Evolutionary conservation across 2,797 vertebrate species (phyloP).

Genomic region (Chlorospingus semifuscus): DNA sequence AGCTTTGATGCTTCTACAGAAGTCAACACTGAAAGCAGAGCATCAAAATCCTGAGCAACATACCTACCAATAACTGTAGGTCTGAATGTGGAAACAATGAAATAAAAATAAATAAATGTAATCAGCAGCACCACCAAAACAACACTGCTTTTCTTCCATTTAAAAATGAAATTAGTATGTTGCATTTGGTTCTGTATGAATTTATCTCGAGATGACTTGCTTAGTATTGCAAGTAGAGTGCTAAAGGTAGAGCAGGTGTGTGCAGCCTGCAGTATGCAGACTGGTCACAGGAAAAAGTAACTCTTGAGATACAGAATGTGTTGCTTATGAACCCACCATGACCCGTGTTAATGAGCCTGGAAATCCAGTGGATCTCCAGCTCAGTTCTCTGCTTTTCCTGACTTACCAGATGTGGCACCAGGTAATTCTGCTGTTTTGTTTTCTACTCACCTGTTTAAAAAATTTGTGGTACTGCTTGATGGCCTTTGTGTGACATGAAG

Average conservation of each 20-base stretch:
- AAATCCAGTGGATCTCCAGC: neutral
- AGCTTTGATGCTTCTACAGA: neutral
- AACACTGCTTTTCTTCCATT: neutral
- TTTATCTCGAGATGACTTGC: neutral
- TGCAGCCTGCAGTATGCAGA: neutral
- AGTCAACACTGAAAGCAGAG: neutral
- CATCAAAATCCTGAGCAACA: neutral
- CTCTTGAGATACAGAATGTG: no score
- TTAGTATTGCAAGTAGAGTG: neutral
- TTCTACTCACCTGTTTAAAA: neutral
- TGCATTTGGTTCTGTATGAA: neutral
- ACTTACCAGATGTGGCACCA: rapidly evolving
- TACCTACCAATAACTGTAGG: neutral
- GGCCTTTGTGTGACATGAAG: neutral
- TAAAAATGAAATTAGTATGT: neutral
- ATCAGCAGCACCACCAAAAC: neutral
- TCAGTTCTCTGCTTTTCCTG: neutral
- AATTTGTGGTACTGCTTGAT: neutral
- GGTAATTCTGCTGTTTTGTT: neutral
- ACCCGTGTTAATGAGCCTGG: neutral
- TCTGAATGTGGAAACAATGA: neutral
- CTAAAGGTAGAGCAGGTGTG: neutral
- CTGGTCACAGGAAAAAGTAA: neutral
- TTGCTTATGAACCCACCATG: neutral
- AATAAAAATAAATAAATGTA: neutral